A percentile compares a stretch with the other conserved stretches of the same genome.
phyloP scores from a whole-genome alignment of 2,888 invertebrate genomes.

The Cylindroiulus punctatus region DNA sequence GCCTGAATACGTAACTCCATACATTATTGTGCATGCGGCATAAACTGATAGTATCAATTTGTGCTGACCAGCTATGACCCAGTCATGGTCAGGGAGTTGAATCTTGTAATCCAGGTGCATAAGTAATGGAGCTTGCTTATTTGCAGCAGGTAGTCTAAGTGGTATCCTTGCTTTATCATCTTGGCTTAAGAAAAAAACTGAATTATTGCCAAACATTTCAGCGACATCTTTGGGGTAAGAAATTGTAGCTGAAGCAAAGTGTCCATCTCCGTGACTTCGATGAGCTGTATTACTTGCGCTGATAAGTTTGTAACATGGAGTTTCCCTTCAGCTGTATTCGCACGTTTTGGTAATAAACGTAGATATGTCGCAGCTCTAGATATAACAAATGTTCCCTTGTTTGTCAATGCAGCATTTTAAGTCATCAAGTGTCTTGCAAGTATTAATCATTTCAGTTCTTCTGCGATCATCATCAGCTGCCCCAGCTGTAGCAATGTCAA shows the following conservation, averaged over 20 bases:
- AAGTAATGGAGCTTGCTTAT: slow-evolving; percentile 64
- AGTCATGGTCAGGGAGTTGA: slow-evolving; percentile 63
- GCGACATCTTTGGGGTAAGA: slow-evolving; percentile 61
- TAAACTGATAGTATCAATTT: slow-evolving; percentile 64
- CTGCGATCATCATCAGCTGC: background rate
- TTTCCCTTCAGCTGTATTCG: background rate
- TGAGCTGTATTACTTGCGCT: background rate
- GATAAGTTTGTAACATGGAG: background rate
- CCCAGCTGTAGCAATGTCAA: background rate
- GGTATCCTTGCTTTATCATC: slow-evolving; percentile 64
- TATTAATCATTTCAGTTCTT: background rate
- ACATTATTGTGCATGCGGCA: slow-evolving; percentile 61
- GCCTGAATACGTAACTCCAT: slow-evolving; percentile 64
- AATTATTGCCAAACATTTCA: slow-evolving; percentile 48
- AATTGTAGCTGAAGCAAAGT: slow-evolving; percentile 62
- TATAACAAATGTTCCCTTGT: no score
- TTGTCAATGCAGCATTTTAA: no score
- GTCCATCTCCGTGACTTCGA: slow-evolving; percentile 60
- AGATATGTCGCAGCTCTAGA: background rate
- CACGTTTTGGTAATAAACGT: background rate
- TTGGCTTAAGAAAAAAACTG: background rate
- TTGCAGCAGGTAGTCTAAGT: slow-evolving; percentile 65
- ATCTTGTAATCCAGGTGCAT: slow-evolving; percentile 60
- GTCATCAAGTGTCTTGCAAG: background rate
- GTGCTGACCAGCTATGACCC: slow-evolving; percentile 62